Evolutionary conservation across 2,888 invertebrate species (phyloP).

Genomic region (Nemoura dubitans): DNA sequence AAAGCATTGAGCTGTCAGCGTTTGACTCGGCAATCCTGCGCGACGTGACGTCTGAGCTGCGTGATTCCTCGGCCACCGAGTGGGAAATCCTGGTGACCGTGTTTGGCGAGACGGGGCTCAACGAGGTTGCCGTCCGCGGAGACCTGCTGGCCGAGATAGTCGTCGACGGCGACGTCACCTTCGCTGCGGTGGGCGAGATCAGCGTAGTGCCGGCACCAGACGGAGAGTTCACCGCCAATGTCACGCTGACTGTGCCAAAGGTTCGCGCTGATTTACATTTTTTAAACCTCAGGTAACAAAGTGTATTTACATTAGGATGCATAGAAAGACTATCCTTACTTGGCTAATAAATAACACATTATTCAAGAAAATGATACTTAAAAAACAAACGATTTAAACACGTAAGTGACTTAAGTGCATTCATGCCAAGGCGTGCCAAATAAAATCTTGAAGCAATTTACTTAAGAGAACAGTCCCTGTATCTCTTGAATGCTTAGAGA

Average conservation of each 20-base stretch:
- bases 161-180: background rate
- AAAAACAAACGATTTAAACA: too few relatives aligned
- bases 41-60: slow-evolving; percentile 63
- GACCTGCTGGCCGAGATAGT: slow-evolving; percentile 39
- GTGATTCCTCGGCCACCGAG: background rate
- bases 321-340: too few relatives aligned
- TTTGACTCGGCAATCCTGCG: slow-evolving; percentile 71
- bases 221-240: slow-evolving; percentile 34
- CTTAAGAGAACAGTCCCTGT: too few relatives aligned
- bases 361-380: too few relatives aligned
- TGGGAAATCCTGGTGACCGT: slow-evolving; percentile 39
- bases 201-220: background rate
- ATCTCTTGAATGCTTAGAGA: too few relatives aligned
- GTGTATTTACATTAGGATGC: background rate
- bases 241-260: slow-evolving; percentile 35
- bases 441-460: too few relatives aligned
- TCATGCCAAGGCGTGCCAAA: too few relatives aligned
- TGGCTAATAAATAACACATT: too few relatives aligned
- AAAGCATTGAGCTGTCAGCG: slow-evolving; percentile 71
- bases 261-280: too few relatives aligned
- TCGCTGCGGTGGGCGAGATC: background rate
- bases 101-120: slow-evolving; percentile 38
- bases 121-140: slow-evolving; percentile 14
- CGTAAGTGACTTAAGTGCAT: too few relatives aligned
- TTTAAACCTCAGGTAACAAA: background rate